Conservation (phyloP, 2,888 invertebrate genomes). For the Drosophila yooni region DNA sequence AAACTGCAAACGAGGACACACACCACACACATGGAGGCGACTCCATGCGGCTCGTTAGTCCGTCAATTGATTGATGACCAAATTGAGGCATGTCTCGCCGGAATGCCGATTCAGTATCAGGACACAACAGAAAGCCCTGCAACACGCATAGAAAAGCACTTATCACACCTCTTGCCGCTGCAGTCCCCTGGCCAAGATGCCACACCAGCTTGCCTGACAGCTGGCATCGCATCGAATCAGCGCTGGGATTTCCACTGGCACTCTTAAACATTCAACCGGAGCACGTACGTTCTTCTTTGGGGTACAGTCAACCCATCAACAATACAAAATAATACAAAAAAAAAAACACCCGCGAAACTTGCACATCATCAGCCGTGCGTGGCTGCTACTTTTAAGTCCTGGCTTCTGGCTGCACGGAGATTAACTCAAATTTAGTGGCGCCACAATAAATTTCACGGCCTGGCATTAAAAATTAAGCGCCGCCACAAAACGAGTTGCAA, state of each 20-base stretch:
- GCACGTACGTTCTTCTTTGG: conserved; percentile 29
- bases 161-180: conserved; percentile 59
- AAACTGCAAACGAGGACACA: conserved; percentile 27
- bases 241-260: conserved; percentile 43
- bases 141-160: conserved; percentile 66
- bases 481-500: conserved; percentile 61
- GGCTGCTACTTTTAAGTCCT: conserved; percentile 52
- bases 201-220: conserved; percentile 26
- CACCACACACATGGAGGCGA: conserved; percentile 29
- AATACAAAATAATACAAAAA: neutral
- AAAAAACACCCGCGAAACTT: conserved; percentile 47
- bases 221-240: conserved; percentile 50
- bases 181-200: conserved; percentile 16
- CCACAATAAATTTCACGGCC: conserved; percentile 78
- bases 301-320: conserved; percentile 44
- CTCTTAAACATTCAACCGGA: conserved; percentile 44
- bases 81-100: conserved; percentile 58
- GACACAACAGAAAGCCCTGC: conserved; percentile 21
- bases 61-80: conserved; percentile 75
- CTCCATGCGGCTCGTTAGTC: conserved; percentile 63
- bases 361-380: conserved; percentile 50
- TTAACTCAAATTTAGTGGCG: conserved; percentile 79
- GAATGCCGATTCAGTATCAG: conserved; percentile 45
- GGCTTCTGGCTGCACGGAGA: conserved; percentile 56
- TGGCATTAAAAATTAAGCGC: conserved; percentile 82